phyloP scores from a whole-genome alignment of 2,888 invertebrate species.

The Nezara viridula region DNA sequence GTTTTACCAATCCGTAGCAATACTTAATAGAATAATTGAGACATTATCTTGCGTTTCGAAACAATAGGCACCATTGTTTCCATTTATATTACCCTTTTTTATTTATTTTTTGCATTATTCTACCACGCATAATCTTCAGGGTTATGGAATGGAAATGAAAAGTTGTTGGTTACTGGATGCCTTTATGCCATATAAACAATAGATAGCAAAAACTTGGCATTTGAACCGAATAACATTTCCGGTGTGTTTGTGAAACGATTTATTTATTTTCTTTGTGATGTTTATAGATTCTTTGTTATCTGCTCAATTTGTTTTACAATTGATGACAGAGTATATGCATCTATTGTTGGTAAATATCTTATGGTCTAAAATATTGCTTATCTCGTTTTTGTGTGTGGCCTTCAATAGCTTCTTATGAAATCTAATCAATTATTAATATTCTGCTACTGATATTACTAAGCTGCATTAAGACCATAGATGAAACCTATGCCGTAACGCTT shows the following conservation, averaged over 20 bases:
- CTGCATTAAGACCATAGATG: neutral
- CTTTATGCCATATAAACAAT: no score
- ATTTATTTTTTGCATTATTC: no score
- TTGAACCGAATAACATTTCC: neutral
- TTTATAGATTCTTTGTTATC: neutral
- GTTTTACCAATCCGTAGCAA: no score
- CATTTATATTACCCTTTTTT: no score
- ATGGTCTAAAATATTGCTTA: neutral
- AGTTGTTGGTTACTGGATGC: no score
- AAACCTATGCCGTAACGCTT: neutral
- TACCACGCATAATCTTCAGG: no score
- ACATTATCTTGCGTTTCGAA: neutral
- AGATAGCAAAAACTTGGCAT: no score
- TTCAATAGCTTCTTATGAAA: neutral
- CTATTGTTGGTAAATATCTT: neutral
- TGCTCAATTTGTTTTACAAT: neutral
- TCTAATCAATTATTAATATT: neutral
- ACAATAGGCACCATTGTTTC: neutral
- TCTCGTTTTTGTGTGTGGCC: neutral
- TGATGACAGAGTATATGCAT: no score
- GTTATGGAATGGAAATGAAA: no score
- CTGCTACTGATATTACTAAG: neutral
- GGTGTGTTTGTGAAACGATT: neutral
- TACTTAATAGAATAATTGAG: neutral
- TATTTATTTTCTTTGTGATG: neutral